Evolutionary conservation across 2,113 vertebrate species (phyloP), one percentile per base, ranked within the genome.

Genomic region (Meles meles): DNA sequence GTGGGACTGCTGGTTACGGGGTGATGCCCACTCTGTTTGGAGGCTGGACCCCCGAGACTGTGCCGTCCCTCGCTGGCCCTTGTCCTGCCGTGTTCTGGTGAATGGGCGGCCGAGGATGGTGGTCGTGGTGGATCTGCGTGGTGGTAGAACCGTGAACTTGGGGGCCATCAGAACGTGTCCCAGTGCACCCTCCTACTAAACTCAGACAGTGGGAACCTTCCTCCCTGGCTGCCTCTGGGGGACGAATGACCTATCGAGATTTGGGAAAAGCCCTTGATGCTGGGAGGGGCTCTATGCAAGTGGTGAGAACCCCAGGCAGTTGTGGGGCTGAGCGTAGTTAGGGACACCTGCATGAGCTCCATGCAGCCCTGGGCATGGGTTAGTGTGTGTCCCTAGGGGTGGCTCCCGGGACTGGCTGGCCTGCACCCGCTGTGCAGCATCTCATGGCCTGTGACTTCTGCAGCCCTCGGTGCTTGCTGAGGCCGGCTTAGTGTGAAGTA

Each of bases 81-180:
- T 27, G 21, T 17, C 7, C 9, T 20, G 10, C 39, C 10, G 4
- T 6, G 0, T 55, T 44, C 85, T 39, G 63, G 12, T 18, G 49
- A 31, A 0, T 10, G 29, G 9, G n/a, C 1, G 3, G 59, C 31
- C 0, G 2, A 20, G 63, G 63, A 9, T 1, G 17, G 47, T 12
- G 14, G 42, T 13, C 7, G 6, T 0, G 17, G 18, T 12, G 29
- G 37, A 42, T n/a, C 44, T 1, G 1, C 47, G 7, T 63, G 3
- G 13, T 65, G 12, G n/a, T 57, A 49, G 23, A 37, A 2, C 23
- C 1, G 3, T 88, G 47, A 88, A 2, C 5, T 37, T 39, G 67
- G 29, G 69, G 83, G 52, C 49, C 39, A 1, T 42, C 23, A 13
- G 69, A 85, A 74, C 18, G 0, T 9, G 13, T 39, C 91, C 15